phyloP scores from a whole-genome alignment of 2,888 invertebrate genomes.

The Chesias legatella region DNA sequence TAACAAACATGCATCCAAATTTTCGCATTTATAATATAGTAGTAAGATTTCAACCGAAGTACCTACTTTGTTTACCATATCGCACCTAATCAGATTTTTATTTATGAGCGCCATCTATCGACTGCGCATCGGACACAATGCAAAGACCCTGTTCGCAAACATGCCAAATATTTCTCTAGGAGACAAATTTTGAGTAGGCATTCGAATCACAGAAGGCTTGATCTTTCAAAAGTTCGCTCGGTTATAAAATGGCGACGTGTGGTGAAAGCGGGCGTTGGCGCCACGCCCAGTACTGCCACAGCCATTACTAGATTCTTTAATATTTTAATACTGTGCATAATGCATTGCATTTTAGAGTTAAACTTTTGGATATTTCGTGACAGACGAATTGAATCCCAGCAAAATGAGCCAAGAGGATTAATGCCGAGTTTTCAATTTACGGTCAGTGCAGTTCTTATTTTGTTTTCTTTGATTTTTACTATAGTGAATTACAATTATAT shows the following conservation, averaged over 20 bases:
- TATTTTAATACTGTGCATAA: conserved; percentile 66
- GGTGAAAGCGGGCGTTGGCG: conserved; percentile 49
- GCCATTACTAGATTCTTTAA: conserved; percentile 59
- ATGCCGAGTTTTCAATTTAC: too few relatives aligned
- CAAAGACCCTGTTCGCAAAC: too few relatives aligned
- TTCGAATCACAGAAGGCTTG: not conserved
- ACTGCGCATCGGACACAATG: too few relatives aligned
- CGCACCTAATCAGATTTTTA: too few relatives aligned
- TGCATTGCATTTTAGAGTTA: conserved; percentile 53
- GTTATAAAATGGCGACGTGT: conserved; percentile 47
- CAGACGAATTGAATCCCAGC: conserved; percentile 46
- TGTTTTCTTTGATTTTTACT: too few relatives aligned
- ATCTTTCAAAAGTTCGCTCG: conserved; percentile 31
- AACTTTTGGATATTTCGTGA: conserved; percentile 41
- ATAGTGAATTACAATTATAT: too few relatives aligned
- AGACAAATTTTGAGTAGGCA: conserved; percentile 6
- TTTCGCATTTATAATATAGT: too few relatives aligned
- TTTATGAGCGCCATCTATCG: too few relatives aligned
- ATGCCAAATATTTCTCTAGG: not conserved
- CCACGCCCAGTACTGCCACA: conserved; percentile 42
- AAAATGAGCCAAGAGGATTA: conserved; percentile 1
- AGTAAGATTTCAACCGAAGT: too few relatives aligned
- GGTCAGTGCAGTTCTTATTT: too few relatives aligned
- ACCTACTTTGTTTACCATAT: too few relatives aligned
- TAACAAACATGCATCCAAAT: too few relatives aligned